Evolutionary conservation across 2,113 vertebrate species (phyloP).

Genomic region (Halichoerus grypus): DNA sequence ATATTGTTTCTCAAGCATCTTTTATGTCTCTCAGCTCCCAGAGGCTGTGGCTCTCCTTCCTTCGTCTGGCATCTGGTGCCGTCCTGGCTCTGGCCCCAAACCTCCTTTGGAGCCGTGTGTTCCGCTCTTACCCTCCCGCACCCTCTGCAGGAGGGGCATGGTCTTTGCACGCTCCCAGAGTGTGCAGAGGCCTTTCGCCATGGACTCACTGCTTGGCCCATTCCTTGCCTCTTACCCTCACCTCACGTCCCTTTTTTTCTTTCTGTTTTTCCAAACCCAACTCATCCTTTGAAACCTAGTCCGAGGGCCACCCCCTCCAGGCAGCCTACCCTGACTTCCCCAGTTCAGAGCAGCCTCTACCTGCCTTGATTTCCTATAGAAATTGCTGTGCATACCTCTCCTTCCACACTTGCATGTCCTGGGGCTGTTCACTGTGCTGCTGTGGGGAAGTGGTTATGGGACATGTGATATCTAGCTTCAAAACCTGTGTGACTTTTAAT

Average conservation of each 20-base stretch:
- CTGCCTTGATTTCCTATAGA: background rate
- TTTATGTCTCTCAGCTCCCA: background rate
- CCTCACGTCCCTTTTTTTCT: background rate
- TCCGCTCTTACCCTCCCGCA: background rate
- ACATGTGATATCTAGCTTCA: background rate
- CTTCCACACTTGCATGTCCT: background rate
- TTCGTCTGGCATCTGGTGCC: background rate
- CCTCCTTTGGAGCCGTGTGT: fast-evolving
- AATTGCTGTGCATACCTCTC: background rate
- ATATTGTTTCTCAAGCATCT: background rate
- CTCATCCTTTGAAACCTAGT: background rate
- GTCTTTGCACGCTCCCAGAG: background rate
- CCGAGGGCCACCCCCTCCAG: background rate
- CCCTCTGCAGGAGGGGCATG: background rate
- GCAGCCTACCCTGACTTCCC: background rate
- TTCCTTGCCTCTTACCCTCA: background rate
- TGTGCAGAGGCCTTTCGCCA: background rate
- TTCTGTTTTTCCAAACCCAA: background rate
- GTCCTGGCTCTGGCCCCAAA: background rate
- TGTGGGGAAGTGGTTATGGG: background rate
- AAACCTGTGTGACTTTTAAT: background rate
- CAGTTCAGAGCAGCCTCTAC: background rate
- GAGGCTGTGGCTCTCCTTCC: background rate
- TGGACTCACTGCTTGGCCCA: background rate
- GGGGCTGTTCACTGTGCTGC: background rate